phyloP scores from a whole-genome alignment of 2,888 invertebrate species.

The Magallana nippona region DNA sequence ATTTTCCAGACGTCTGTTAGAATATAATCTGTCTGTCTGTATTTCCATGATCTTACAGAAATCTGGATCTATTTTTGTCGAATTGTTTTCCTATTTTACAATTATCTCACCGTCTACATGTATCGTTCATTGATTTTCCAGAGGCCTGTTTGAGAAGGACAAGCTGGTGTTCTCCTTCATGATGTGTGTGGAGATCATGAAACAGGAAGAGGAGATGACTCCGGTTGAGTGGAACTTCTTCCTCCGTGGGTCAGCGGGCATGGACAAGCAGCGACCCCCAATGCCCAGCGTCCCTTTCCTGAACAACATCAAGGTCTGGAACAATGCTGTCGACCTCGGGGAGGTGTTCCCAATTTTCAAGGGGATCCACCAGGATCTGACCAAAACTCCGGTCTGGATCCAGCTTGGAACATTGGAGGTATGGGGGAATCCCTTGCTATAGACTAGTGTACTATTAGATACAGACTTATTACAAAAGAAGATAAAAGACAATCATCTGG shows the following conservation, averaged over 20 bases:
- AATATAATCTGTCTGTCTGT: too few relatives aligned
- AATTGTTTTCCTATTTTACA: too few relatives aligned
- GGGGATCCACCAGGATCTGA: constrained; percentile 73
- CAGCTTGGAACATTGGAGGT: constrained; percentile 70
- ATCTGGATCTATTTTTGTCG: too few relatives aligned
- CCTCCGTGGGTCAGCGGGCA: constrained; percentile 85
- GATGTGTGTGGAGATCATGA: constrained; percentile 88
- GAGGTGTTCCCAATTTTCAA: constrained; percentile 81
- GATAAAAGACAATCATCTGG: too few relatives aligned
- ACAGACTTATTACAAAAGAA: too few relatives aligned
- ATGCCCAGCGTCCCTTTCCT: constrained; percentile 84
- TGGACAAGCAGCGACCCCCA: constrained; percentile 72
- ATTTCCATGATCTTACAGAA: too few relatives aligned
- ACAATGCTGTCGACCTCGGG: constrained; percentile 84
- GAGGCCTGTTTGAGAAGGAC: constrained; percentile 80
- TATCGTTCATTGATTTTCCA: constrained; percentile 50
- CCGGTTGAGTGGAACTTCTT: constrained; percentile 89
- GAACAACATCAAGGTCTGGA: constrained; percentile 85
- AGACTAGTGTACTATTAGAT: too few relatives aligned
- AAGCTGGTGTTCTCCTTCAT: constrained; percentile 83
- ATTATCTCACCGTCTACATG: not conserved
- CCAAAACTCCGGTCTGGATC: constrained; percentile 74
- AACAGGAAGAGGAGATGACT: constrained; percentile 84
- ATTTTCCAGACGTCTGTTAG: too few relatives aligned
- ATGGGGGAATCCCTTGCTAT: constrained; percentile 29